Evolutionary conservation across 2,888 invertebrate genomes (phyloP).

Genomic region (Netelia inedita): DNA sequence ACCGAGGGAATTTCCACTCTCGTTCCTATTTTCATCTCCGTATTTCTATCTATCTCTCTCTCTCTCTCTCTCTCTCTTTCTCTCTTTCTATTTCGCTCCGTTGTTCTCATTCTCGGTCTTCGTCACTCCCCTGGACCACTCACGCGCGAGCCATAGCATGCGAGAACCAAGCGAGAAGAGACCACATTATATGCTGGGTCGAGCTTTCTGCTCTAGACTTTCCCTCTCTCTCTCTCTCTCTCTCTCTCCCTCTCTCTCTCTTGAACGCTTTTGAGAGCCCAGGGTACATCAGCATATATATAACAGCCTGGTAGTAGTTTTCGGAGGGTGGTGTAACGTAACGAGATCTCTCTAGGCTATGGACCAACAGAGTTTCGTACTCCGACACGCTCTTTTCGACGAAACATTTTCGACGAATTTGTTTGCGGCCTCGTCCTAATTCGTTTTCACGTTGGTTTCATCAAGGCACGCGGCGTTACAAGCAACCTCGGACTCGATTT

Average conservation of each 20-base stretch:
- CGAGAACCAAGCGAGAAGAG: conserved; percentile 46
- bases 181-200: conserved; percentile 30
- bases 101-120: conserved; percentile 32
- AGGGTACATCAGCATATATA: neutral
- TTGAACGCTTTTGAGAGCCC: too few species aligned
- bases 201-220: conserved; percentile 42
- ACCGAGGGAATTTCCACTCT: conserved; percentile 76
- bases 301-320: conserved; percentile 16
- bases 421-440: conserved; percentile 76
- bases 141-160: neutral
- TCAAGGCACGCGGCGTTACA: conserved; percentile 35
- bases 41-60: conserved; percentile 25
- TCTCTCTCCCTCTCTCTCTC: conserved; percentile 47
- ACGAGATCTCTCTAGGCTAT: conserved; percentile 61
- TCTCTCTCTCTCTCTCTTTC: conserved; percentile 47
- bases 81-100: conserved; percentile 5
- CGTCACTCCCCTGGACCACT: conserved; percentile 41
- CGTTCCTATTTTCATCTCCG: conserved; percentile 45
- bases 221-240: conserved; percentile 54
- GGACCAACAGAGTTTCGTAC: too few species aligned
- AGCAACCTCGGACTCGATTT: conserved; percentile 56
- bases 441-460: conserved; percentile 69
- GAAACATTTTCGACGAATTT: conserved; percentile 78
- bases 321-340: conserved; percentile 50
- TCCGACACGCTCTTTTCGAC: conserved; percentile 64